Evolutionary conservation across 2,797 vertebrate genomes (phyloP), one percentile per base, ranked within the genome.

Genomic region (Cyclopterus lumpus): DNA sequence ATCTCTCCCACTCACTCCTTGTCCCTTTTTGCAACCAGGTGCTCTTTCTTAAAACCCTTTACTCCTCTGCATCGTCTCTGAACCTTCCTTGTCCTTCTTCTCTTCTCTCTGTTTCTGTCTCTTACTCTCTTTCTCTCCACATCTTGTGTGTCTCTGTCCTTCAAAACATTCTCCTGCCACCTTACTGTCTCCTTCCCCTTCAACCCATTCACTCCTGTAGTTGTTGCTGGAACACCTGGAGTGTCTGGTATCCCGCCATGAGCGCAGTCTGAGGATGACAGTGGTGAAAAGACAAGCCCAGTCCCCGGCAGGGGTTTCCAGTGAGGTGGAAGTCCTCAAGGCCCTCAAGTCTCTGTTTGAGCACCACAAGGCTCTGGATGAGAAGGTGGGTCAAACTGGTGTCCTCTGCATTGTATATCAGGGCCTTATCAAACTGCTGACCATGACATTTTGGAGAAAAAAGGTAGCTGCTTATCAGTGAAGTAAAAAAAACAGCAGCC

Each of bases 301-400:
- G 92, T 96, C 97, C 2, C 97, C 97, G 0, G 96, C 97, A 0
- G 97, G 97, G 0, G 97, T 99, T 78, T 98, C 97, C 88, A 97
- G 97, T 0, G 97, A 98, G 93, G 97, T 98, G 65, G 97, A 99
- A 85, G 97, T 99, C 73, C 96, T 99, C 81, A 99, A 99, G 91
- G 97, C 97, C 78, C 95, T 98, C 32, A 98, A 98, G 85, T 98
- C 97, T 60, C 95, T 98, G 70, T 98, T 98, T 60, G 97, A 98
- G 91, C 97, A 99, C 80, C 97, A 98, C 93, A 98, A 98, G 84
- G 97, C 97, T 55, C 93, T 98, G 79, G 97, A 98, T 84, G 97
- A 98, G 90, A 98, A 98, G 96, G 97, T 97, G 88, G 65, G 87
- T 79, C 69, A 28, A 34, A 49, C 20, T 69, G 58, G 34, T n/a